Conservation (phyloP, 2,888 invertebrate genomes). For the Campaea margaritaria region DNA sequence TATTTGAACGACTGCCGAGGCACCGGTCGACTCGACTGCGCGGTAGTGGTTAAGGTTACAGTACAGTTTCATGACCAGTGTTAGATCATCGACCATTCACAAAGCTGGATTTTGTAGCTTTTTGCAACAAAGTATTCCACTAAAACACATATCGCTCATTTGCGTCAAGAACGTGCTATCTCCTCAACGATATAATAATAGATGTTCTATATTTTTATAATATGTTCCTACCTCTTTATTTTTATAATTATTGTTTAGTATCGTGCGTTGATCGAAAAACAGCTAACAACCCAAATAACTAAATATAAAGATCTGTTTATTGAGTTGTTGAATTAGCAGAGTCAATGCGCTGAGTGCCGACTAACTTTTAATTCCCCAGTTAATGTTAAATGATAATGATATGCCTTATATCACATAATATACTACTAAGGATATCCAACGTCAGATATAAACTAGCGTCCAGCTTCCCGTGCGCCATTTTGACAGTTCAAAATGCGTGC, state of each 20-base stretch:
- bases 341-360: background rate
- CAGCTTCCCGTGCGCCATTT: too few relatives aligned
- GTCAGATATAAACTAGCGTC: too few relatives aligned
- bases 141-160: background rate
- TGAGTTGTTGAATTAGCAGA: conserved; percentile 4
- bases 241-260: conserved; percentile 18
- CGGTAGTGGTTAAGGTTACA: conserved; percentile 78
- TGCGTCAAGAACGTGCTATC: too few relatives aligned
- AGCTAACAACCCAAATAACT: background rate
- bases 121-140: conserved; percentile 4
- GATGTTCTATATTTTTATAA: conserved; percentile 18
- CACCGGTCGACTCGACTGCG: conserved; percentile 53
- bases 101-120: conserved; percentile 21
- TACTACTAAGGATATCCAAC: too few relatives aligned
- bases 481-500: too few relatives aligned
- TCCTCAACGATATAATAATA: too few relatives aligned
- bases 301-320: background rate
- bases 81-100: conserved; percentile 65
- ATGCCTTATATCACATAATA: too few relatives aligned
- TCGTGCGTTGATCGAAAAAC: conserved; percentile 2
- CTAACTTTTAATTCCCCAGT: too few relatives aligned
- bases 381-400: background rate
- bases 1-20: conserved; percentile 48
- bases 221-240: conserved; percentile 13
- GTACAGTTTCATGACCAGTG: conserved; percentile 74